Evolutionary conservation across 2,797 vertebrate species (phyloP).

Genomic region (Cuniculus paca): DNA sequence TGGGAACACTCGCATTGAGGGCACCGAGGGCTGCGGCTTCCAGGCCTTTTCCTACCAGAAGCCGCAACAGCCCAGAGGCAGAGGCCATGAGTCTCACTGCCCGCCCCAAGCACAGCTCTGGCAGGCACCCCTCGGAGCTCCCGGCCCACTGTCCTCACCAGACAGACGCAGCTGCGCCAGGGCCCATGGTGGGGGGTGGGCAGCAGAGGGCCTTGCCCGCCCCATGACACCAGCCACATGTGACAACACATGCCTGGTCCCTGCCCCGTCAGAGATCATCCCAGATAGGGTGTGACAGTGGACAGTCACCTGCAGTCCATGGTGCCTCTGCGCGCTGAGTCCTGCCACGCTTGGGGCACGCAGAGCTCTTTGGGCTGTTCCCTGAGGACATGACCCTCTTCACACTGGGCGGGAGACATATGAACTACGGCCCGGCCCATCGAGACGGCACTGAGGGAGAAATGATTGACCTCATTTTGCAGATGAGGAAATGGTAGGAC

Average conservation of each 20-base stretch:
- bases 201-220: background rate
- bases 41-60: no score
- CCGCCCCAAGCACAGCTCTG: background rate
- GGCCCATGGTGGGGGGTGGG: no score
- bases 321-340: background rate
- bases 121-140: background rate
- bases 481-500: background rate
- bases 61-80: background rate
- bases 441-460: background rate
- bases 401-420: background rate
- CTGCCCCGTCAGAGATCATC: background rate
- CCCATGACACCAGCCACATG: background rate
- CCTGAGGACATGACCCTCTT: background rate
- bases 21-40: no score
- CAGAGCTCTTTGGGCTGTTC: background rate
- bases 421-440: background rate
- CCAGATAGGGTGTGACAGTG: rapidly evolving
- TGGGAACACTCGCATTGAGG: no score
- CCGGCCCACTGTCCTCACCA: background rate
- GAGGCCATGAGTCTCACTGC: background rate
- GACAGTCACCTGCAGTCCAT: background rate
- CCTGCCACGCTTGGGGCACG: background rate
- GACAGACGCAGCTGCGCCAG: background rate
- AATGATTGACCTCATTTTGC: background rate
- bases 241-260: background rate